A percentile compares a stretch with the other conserved stretches of the same genome.
Evolutionary conservation across 2,113 vertebrate genomes (phyloP).

Genomic region (Parus major): DNA sequence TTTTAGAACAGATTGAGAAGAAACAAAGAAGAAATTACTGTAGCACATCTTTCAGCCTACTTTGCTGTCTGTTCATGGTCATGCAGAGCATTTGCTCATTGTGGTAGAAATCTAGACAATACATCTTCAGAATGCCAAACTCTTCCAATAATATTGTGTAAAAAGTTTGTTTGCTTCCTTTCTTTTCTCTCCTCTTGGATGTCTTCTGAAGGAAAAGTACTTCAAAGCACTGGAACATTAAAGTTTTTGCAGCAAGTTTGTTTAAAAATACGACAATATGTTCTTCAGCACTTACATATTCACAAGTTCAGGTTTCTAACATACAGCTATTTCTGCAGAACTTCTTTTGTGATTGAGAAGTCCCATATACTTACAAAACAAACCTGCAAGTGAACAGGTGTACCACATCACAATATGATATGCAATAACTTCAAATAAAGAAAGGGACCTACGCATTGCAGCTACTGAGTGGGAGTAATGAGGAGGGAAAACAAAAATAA

Average conservation of each 20-base stretch:
- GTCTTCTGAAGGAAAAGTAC: not conserved
- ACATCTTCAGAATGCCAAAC: not conserved
- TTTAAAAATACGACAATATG: not conserved
- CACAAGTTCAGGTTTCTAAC: not conserved
- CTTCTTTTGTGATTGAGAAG: not conserved
- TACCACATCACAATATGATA: not conserved
- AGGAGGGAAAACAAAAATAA: not conserved
- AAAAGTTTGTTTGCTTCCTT: not conserved
- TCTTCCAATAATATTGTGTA: not conserved
- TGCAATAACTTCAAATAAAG: not conserved
- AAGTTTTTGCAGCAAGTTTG: not conserved
- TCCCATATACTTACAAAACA: not conserved
- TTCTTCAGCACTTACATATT: not conserved
- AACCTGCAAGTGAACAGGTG: not conserved
- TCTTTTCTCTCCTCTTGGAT: not conserved
- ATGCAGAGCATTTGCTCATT: not conserved
- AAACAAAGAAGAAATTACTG: not conserved
- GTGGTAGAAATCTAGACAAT: not conserved
- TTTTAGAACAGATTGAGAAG: not conserved
- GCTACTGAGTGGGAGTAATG: not conserved
- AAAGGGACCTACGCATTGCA: not conserved
- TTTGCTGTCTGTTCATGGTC: not conserved
- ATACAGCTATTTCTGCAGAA: not conserved
- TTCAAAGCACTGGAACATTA: not conserved
- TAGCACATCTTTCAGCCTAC: not conserved